Percentiles rank a stretch among this genome's conserved stretches.
phyloP scores from a whole-genome alignment of 2,113 vertebrate species.

The Geococcyx californianus region DNA sequence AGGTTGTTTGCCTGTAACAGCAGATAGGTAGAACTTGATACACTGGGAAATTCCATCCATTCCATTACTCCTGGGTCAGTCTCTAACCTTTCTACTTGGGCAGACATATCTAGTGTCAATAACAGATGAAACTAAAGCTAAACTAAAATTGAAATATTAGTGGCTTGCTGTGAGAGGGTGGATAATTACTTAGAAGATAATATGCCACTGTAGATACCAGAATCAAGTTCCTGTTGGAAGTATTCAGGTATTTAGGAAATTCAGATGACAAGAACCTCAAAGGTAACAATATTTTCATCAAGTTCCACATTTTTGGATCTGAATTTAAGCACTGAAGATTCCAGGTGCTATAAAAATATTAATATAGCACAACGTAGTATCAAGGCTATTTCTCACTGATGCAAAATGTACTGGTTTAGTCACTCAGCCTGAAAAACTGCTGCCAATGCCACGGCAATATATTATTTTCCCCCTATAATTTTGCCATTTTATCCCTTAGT shows the following conservation, averaged over 20 bases:
- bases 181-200: not conserved
- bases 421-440: slow-evolving; percentile 30
- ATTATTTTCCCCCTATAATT: slow-evolving; percentile 51
- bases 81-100: not conserved
- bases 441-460: slow-evolving; percentile 48
- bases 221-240: not conserved
- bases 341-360: not conserved
- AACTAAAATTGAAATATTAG: not conserved
- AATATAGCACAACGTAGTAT: not conserved
- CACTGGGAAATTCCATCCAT: not conserved
- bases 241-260: not conserved
- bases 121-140: not conserved
- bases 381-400: not conserved
- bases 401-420: not conserved
- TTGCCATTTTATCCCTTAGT: slow-evolving; percentile 57
- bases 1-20: not conserved
- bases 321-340: not conserved
- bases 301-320: not conserved
- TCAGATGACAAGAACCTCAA: not conserved
- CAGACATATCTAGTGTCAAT: not conserved
- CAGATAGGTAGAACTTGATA: not conserved
- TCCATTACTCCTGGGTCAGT: not conserved
- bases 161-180: not conserved
- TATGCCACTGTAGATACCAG: not conserved
- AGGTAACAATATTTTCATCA: not conserved